Conservation (phyloP, 2,888 invertebrate genomes). For the Ectemnius cavifrons region DNA sequence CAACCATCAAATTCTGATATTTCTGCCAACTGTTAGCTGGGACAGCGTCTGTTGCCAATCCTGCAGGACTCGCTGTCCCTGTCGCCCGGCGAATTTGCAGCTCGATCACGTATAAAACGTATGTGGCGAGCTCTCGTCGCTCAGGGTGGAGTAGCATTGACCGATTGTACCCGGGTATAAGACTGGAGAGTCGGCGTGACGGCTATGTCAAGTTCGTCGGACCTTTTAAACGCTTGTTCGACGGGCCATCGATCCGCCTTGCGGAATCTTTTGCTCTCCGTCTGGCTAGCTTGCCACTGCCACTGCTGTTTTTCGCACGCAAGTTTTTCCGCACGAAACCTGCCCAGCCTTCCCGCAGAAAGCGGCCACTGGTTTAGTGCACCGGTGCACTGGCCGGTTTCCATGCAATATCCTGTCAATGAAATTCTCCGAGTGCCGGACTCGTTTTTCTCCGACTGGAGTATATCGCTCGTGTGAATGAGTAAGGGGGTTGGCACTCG, state of each 20-base stretch:
- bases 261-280: slow-evolving; percentile 40
- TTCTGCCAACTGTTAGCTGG: background rate
- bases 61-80: no score
- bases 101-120: slow-evolving; percentile 16
- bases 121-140: slow-evolving; percentile 11
- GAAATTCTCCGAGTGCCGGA: no score
- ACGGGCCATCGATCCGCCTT: slow-evolving; percentile 52
- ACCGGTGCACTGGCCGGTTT: no score
- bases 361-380: no score
- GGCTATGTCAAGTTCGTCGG: slow-evolving; percentile 58
- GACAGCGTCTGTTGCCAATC: background rate
- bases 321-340: slow-evolving; percentile 26
- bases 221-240: slow-evolving; percentile 49
- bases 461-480: background rate
- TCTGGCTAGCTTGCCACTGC: background rate
- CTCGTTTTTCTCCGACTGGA: no score
- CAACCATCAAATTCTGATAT: background rate
- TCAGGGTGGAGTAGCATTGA: slow-evolving; percentile 49
- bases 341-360: background rate
- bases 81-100: slow-evolving; percentile 7
- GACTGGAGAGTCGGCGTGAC: slow-evolving; percentile 34
- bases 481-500: slow-evolving; percentile 1
- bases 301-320: slow-evolving; percentile 27
- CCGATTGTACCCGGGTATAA: slow-evolving; percentile 49
- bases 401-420: no score